Percentiles rank a stretch among this genome's conserved stretches.
phyloP scores from a whole-genome alignment of 2,888 invertebrate species.

The Hyles lineata region DNA sequence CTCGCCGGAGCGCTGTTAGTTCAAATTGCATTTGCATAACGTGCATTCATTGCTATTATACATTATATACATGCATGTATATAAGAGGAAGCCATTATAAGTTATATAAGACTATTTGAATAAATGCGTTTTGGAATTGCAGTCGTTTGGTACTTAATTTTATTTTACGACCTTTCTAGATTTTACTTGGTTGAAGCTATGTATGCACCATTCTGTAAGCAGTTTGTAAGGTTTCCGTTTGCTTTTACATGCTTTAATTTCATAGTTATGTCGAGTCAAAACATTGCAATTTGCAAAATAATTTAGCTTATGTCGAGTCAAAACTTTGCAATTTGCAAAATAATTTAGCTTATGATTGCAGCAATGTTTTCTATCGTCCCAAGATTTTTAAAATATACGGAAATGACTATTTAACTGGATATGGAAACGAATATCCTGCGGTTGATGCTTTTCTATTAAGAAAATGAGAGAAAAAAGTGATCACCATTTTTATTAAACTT shows the following conservation, averaged over 20 bases:
- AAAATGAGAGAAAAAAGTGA: no score
- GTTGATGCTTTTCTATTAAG: no score
- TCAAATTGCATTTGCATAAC: slow-evolving; percentile 82
- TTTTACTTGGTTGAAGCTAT: background rate
- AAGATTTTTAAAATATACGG: no score
- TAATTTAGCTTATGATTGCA: no score
- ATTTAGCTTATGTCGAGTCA: background rate
- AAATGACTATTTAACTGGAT: no score
- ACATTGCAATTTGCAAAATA: no score
- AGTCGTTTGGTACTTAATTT: background rate
- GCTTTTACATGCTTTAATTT: background rate
- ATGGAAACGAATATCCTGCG: no score
- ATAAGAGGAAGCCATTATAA: slow-evolving; percentile 23
- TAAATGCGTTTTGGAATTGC: slow-evolving; percentile 1
- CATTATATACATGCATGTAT: slow-evolving; percentile 7
- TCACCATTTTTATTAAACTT: no score
- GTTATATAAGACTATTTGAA: slow-evolving; percentile 43
- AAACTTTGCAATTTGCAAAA: no score
- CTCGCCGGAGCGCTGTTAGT: slow-evolving; percentile 62
- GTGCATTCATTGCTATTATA: slow-evolving; percentile 38
- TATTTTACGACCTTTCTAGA: background rate
- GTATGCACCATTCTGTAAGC: no score
- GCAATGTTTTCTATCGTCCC: no score
- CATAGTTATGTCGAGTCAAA: background rate
- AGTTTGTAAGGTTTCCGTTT: no score